Percentiles rank a stretch among this genome's conserved stretches.
Conservation (phyloP, 2,888 invertebrate genomes). For the Teleiodes luculella region DNA sequence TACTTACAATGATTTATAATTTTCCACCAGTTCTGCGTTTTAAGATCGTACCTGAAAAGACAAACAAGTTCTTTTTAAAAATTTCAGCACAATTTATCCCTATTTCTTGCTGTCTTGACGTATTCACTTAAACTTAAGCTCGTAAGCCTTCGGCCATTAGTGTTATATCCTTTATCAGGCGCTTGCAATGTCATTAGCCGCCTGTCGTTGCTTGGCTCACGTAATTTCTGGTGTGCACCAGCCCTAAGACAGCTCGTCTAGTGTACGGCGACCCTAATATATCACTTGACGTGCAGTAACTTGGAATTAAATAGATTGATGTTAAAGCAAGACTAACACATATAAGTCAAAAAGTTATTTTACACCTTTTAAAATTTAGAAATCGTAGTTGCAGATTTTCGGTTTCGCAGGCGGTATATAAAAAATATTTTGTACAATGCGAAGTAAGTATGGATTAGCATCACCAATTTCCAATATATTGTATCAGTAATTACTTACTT, state of each 20-base stretch:
- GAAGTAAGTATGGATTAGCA: too few species aligned
- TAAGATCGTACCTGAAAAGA: conserved; percentile 2
- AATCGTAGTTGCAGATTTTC: too few species aligned
- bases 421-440: too few species aligned
- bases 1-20: conserved; percentile 1
- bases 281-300: conserved; percentile 25
- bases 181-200: conserved; percentile 29
- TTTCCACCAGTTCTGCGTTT: neutral
- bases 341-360: neutral
- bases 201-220: conserved; percentile 33
- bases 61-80: neutral
- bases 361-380: too few species aligned
- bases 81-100: neutral
- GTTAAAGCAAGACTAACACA: neutral
- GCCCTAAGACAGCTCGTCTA: neutral
- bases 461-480: too few species aligned
- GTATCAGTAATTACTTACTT: too few species aligned
- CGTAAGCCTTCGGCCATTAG: conserved; percentile 9
- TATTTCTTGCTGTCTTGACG: neutral
- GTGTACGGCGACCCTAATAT: conserved; percentile 25
- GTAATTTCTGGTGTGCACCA: conserved; percentile 24
- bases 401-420: too few species aligned
- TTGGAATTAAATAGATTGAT: conserved; percentile 2
- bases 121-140: neutral
- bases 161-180: conserved; percentile 10